A percentile compares a stretch with the other conserved stretches of the same genome.
Evolutionary conservation across 2,888 invertebrate species (phyloP).

Genomic region (Operophtera brumata): DNA sequence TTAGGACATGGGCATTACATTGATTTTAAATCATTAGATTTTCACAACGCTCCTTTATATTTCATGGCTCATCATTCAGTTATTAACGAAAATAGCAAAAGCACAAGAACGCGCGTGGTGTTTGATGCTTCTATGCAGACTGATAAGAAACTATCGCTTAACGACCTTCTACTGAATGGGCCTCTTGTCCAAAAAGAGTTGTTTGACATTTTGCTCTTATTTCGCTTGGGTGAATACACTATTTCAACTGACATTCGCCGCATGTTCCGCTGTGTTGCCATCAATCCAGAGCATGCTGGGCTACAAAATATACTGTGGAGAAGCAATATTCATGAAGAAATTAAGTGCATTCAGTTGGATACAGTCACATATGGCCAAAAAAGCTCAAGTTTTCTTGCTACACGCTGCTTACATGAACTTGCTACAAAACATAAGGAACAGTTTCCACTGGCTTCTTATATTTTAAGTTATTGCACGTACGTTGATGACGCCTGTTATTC

Average conservation of each 20-base stretch:
- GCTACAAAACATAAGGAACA: too few relatives aligned
- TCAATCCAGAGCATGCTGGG: not conserved
- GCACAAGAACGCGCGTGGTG: not conserved
- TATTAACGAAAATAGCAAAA: not conserved
- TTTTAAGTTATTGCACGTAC: not conserved
- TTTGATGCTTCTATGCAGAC: conserved; percentile 2
- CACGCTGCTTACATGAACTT: too few relatives aligned
- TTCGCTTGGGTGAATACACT: conserved; percentile 10
- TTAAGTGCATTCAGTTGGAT: conserved; percentile 24
- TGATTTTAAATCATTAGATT: not conserved
- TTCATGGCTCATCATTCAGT: not conserved
- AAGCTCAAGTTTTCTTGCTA: conserved; percentile 13
- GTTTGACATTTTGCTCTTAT: conserved; percentile 28
- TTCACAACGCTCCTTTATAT: not conserved
- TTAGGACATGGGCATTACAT: not conserved
- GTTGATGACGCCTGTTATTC: not conserved
- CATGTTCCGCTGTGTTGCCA: conserved; percentile 5
- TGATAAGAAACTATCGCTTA: conserved; percentile 1
- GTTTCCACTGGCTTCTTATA: not conserved
- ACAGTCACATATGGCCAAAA: conserved; percentile 34
- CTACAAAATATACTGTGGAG: not conserved
- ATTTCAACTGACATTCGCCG: conserved; percentile 27
- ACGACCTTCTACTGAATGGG: not conserved
- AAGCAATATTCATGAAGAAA: not conserved
- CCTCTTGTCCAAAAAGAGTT: conserved; percentile 23